Evolutionary conservation across 2,113 vertebrate species (phyloP), one percentile per base, ranked within the genome.

Genomic region (Entelurus aequoreus): DNA sequence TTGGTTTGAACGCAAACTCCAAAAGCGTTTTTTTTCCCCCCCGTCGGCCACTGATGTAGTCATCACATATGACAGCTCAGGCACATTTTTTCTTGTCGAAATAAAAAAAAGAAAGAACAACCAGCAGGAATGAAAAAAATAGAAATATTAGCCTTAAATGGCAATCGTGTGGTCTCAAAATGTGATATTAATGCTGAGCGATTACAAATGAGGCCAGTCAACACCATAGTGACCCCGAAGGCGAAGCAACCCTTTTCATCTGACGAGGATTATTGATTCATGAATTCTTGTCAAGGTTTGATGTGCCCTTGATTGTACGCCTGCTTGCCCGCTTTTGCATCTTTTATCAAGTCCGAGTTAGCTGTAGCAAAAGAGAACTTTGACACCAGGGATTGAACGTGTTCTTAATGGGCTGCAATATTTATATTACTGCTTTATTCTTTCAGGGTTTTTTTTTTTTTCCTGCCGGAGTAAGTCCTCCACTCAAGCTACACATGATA

Each of bases 201-300:
- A 85, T 84, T 44, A 44, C 76, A 70, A 84, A 79, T 80, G 47
- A 71, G 76, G 72, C 79, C 60, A 68, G 74, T 71, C 52, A 60
- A 68, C 74, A 67, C 74, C 62, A 66, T 81, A 81, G 77, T 78
- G 66, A 80, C 74, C 67, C 73, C 49, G 82, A 82, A 75, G 64
- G 84, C 74, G 78, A 80, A 72, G 64, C 62, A 38, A 67, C 50
- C 64, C 36, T 16, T 69, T 76, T 80, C 66, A 82, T 84, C 72
- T 57, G 66, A 76, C 73, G 76, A 72, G 75, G 78, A 81, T 87
- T 82, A 84, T 84, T 83, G 85, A 86, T 84, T 85, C 75, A 80
- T 85, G 79, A 85, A 86, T 87, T 63, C 37, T 76, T 78, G 55
- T 42, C 74, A 63, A 44, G 55, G 71, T 80, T 73, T 75, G 67